Evolutionary conservation across 2,797 vertebrate species (phyloP).

Genomic region (Sphaeramia orbicularis): DNA sequence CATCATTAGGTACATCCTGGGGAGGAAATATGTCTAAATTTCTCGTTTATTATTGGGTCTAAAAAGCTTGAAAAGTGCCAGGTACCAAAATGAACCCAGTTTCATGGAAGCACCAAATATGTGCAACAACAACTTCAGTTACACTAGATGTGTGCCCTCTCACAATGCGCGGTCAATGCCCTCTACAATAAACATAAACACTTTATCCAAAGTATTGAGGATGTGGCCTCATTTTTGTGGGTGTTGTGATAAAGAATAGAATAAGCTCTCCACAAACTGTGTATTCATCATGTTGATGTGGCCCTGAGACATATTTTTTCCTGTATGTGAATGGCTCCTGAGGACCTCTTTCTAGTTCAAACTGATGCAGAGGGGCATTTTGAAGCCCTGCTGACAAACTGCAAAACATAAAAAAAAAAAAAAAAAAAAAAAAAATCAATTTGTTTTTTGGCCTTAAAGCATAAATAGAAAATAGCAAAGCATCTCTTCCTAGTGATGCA

Average conservation of each 20-base stretch:
- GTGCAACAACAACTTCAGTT: background rate
- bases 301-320: conserved; percentile 68
- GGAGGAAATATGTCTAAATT: too few relatives aligned
- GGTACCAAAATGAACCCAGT: too few relatives aligned
- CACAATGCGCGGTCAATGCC: background rate
- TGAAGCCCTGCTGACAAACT: conserved; percentile 30
- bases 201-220: conserved; percentile 1
- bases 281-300: conserved; percentile 42
- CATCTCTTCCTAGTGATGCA: background rate
- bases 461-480: conserved; percentile 26
- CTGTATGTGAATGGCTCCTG: conserved; percentile 59
- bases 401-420: conserved; percentile 29
- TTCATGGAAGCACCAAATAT: too few relatives aligned
- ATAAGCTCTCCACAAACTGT: conserved; percentile 27
- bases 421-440: conserved; percentile 38
- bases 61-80: too few relatives aligned
- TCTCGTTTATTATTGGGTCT: too few relatives aligned
- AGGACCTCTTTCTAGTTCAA: conserved; percentile 41
- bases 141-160: too few relatives aligned
- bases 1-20: too few relatives aligned
- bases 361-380: conserved; percentile 35
- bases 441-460: conserved; percentile 48
- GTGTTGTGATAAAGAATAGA: conserved; percentile 42
- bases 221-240: conserved; percentile 34
- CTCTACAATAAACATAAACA: conserved; percentile 1